A percentile compares a stretch with the other conserved stretches of the same genome.
These are phyloP conservation scores for Ophiodon elongatus DNA, from an alignment of 2,113 vertebrate genomes.

Conservation along the genomic window DNA sequence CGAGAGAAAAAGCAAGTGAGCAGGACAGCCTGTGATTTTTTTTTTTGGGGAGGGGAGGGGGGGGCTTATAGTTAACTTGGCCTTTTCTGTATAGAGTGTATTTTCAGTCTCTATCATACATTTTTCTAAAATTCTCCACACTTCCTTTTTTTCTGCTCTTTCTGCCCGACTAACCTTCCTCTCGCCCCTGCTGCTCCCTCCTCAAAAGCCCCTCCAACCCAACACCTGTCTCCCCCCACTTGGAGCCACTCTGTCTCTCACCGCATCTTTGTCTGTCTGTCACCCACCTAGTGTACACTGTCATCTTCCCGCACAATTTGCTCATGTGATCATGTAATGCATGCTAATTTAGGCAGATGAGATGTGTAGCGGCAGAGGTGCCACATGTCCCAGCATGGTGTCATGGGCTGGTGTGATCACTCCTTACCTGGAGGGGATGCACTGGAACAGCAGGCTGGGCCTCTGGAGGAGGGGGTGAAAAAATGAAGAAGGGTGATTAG, in stretches of 20 bases:
- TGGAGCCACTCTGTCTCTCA: slow-evolving; percentile 12
- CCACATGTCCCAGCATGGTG: slow-evolving; percentile 79
- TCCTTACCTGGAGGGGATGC: slow-evolving; percentile 73
- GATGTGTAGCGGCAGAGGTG: slow-evolving; percentile 76
- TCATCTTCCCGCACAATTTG: slow-evolving; percentile 58
- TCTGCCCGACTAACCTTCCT: slow-evolving; percentile 27
- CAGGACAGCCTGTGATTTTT: slow-evolving; percentile 50
- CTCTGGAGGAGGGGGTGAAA: slow-evolving; percentile 47
- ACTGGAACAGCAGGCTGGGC: slow-evolving; percentile 66
- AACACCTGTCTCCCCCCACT: slow-evolving; percentile 44
- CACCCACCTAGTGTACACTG: slow-evolving; percentile 50
- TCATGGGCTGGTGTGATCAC: slow-evolving; percentile 74
- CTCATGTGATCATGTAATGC: slow-evolving; percentile 76
- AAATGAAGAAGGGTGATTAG: slow-evolving; percentile 44
- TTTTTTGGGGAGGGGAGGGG: neutral
- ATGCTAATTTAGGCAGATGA: slow-evolving; percentile 85
- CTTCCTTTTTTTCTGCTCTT: neutral
- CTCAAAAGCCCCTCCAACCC: slow-evolving; percentile 15
- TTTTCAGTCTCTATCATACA: neutral
- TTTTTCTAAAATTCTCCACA: slow-evolving; percentile 21
- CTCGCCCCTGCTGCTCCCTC: slow-evolving; percentile 43
- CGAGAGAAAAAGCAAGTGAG: slow-evolving; percentile 42
- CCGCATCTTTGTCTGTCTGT: slow-evolving; percentile 48
- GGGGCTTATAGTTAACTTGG: slow-evolving; percentile 3
- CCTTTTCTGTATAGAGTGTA: neutral